Conservation (phyloP, 2,797 vertebrate genomes). For the Urosaurus nigricauda region DNA sequence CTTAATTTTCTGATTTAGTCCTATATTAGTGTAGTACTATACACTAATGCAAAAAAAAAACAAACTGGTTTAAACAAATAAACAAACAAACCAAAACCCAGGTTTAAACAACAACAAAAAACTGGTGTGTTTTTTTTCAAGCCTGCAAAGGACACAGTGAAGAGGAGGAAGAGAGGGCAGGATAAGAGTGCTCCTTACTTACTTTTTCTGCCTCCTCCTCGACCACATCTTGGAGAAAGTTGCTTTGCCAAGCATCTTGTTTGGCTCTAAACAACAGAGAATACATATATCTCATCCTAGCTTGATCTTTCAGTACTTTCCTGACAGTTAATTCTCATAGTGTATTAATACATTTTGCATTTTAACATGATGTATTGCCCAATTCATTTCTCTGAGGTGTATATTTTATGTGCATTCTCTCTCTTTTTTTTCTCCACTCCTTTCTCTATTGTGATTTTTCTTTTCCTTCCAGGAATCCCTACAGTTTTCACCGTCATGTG, state of each 20-base stretch:
- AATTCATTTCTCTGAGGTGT: neutral
- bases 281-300: neutral
- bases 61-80: too few relatives aligned
- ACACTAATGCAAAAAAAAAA: too few relatives aligned
- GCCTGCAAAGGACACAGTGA: too few relatives aligned
- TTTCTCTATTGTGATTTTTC: neutral
- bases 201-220: neutral
- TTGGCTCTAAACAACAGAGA: neutral
- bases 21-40: too few relatives aligned
- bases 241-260: too few relatives aligned
- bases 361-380: neutral
- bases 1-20: too few relatives aligned
- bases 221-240: neutral
- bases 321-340: neutral
- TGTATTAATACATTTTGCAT: neutral
- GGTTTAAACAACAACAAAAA: neutral
- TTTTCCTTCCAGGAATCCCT: conserved; percentile 84
- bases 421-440: neutral
- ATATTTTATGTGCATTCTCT: conserved; percentile 26
- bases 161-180: neutral
- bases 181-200: neutral
- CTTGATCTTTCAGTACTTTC: neutral
- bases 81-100: too few relatives aligned
- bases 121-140: too few relatives aligned
- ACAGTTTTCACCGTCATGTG: conserved; percentile 86